Evolutionary conservation across 1,140 invertebrate species (phyloP).

Genomic region (Drosophila sulfurigaster): DNA sequence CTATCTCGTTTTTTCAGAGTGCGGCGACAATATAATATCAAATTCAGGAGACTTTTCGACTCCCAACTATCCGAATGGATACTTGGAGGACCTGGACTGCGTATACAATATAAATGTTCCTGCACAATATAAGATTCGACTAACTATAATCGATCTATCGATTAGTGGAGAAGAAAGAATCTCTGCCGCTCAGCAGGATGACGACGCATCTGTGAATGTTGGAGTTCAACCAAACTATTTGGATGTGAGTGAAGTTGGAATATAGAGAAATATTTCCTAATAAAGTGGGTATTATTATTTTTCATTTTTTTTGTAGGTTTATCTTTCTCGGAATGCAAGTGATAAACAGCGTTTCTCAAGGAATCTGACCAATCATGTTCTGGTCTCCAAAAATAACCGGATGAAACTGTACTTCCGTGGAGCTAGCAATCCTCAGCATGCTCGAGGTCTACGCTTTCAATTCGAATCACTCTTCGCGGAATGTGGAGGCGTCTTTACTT

Average conservation of each 20-base stretch:
- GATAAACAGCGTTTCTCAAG: conserved; percentile 52
- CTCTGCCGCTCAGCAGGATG: neutral
- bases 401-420: conserved; percentile 89
- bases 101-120: conserved; percentile 90
- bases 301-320: conserved; percentile 63
- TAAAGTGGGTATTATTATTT: conserved; percentile 63
- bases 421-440: conserved; percentile 85
- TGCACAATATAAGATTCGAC: conserved; percentile 86
- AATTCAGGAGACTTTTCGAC: conserved; percentile 88
- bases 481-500: conserved; percentile 91
- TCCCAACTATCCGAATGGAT: conserved; percentile 92
- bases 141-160: conserved; percentile 90
- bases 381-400: conserved; percentile 89
- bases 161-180: conserved; percentile 86
- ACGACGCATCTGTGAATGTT: neutral
- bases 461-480: conserved; percentile 13
- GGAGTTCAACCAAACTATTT: conserved; percentile 44
- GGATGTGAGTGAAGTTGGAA: conserved; percentile 41
- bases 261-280: neutral
- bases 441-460: conserved; percentile 88
- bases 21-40: conserved; percentile 86
- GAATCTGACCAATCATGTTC: conserved; percentile 2
- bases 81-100: conserved; percentile 89
- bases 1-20: conserved; percentile 85
- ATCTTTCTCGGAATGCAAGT: conserved; percentile 37